A percentile compares a stretch with the other conserved stretches of the same genome.
phyloP scores from a whole-genome alignment of 1,140 invertebrate species.

The Onthophagus taurus region DNA sequence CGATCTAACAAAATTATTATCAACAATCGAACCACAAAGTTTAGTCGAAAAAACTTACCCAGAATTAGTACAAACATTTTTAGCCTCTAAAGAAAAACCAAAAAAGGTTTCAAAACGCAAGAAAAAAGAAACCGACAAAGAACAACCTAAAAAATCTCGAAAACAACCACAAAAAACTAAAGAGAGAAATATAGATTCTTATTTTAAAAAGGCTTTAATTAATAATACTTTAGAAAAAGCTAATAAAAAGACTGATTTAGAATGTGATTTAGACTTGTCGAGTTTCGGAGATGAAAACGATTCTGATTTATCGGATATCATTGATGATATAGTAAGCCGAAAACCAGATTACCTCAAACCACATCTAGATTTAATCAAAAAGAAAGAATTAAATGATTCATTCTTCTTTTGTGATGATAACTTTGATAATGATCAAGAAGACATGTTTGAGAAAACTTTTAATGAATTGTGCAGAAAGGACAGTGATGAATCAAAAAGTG shows the following conservation, averaged over 20 bases:
- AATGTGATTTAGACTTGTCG: conserved; percentile 27
- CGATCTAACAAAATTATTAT: conserved; percentile 42
- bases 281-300: conserved; percentile 38
- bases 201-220: conserved; percentile 13
- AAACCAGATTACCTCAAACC: conserved; percentile 11
- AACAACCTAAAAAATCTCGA: conserved; percentile 6
- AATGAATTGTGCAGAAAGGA: conserved; percentile 37
- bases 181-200: conserved; percentile 18
- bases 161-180: conserved; percentile 8
- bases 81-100: conserved; percentile 44
- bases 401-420: conserved; percentile 6
- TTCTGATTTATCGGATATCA: conserved; percentile 49
- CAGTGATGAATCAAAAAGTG: not conserved
- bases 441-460: conserved; percentile 31
- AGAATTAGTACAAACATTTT: conserved; percentile 51
- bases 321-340: conserved; percentile 26
- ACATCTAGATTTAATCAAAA: not conserved
- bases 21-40: conserved; percentile 58
- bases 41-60: conserved; percentile 57
- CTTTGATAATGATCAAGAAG: conserved; percentile 18
- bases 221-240: conserved; percentile 4
- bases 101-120: conserved; percentile 38
- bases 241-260: conserved; percentile 21
- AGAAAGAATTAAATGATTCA: not conserved
- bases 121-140: conserved; percentile 31